phyloP scores from a whole-genome alignment of 1,140 invertebrate genomes.

The Heliconius congener region DNA sequence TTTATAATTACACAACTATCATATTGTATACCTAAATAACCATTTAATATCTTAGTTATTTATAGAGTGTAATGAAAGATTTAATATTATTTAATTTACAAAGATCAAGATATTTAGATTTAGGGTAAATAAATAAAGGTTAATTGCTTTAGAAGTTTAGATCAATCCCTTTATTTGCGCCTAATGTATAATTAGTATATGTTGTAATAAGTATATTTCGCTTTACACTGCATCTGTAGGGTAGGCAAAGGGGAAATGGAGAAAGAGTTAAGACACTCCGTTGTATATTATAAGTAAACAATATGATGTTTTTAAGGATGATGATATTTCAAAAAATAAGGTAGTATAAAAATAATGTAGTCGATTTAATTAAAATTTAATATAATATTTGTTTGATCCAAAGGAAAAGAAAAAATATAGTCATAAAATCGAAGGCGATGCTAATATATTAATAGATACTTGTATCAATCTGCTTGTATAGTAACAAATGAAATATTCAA shows the following conservation, averaged over 20 bases:
- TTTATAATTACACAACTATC: slow-evolving; percentile 47
- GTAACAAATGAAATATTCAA: background rate
- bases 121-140: no score
- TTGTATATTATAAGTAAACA: no score
- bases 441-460: background rate
- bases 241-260: no score
- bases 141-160: no score
- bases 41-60: background rate
- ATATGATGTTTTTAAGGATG: no score
- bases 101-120: background rate
- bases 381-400: background rate
- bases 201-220: no score
- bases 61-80: background rate
- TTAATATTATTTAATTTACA: background rate
- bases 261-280: no score
- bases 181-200: background rate
- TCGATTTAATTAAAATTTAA: background rate
- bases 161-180: background rate
- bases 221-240: no score
- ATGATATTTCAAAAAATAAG: background rate
- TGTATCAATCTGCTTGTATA: background rate
- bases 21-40: background rate
- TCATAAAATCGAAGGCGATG: background rate
- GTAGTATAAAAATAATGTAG: background rate
- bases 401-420: background rate